phyloP scores from a whole-genome alignment of 1,140 invertebrate species.

The Pseudomyrmex flavicornis region DNA sequence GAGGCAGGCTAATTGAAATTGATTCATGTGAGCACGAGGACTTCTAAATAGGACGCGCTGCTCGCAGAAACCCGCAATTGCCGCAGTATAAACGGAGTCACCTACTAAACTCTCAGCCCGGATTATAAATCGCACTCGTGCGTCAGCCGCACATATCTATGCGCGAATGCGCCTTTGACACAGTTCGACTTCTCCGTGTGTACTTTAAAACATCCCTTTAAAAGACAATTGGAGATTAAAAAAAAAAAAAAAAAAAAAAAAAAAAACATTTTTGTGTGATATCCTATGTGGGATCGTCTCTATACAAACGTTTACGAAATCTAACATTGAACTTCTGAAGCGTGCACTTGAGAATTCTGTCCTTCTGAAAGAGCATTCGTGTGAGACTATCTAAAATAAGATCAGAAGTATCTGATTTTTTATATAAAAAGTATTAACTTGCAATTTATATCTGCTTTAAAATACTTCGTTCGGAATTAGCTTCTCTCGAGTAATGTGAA shows the following conservation, averaged over 20 bases:
- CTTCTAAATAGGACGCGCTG: conserved; percentile 44
- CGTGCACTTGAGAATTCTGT: conserved; percentile 12
- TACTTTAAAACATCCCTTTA: neutral
- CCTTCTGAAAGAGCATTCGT: neutral
- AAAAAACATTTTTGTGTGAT: neutral
- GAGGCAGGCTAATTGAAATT: conserved; percentile 19
- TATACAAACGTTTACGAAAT: conserved; percentile 2
- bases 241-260: neutral
- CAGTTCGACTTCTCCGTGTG: neutral
- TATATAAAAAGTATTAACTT: neutral
- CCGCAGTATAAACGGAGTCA: conserved; percentile 63
- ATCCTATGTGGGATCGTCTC: neutral
- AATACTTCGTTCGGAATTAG: neutral
- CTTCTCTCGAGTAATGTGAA: no score
- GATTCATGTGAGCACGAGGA: neutral
- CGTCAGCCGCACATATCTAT: conserved; percentile 21
- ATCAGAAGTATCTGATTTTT: neutral
- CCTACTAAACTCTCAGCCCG: conserved; percentile 71
- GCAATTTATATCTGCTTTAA: neutral
- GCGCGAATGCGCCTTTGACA: conserved; percentile 12
- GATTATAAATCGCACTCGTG: conserved; percentile 66
- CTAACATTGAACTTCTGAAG: neutral
- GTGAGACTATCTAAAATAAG: neutral
- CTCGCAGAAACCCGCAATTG: conserved; percentile 44
- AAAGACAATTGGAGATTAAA: no score